Conservation (phyloP, 64 coral and sea anemone genomes). For the Stichodactyla helianthus region DNA sequence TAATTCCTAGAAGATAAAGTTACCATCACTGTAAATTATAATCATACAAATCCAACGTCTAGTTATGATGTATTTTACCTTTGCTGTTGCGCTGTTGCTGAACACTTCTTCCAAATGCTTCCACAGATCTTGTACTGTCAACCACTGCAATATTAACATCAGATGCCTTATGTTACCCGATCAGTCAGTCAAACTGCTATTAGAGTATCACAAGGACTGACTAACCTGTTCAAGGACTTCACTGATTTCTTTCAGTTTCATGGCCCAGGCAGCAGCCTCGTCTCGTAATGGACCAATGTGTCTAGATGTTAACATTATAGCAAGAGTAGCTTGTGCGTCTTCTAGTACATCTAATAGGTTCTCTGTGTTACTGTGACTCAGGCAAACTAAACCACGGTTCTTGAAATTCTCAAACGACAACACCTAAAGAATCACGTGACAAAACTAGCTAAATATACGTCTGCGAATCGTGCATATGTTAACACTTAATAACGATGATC, state of each 20-base stretch:
- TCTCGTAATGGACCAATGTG: constrained; percentile 93
- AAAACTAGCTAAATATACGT: not conserved
- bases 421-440: constrained; percentile 42
- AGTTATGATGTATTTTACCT: constrained; percentile 30
- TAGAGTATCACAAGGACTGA: not conserved
- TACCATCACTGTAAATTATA: not conserved
- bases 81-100: constrained; percentile 72
- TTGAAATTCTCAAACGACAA: constrained; percentile 96
- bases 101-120: constrained; percentile 92
- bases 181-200: too few relatives aligned
- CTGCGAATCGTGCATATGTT: not conserved
- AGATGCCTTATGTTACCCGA: too few relatives aligned
- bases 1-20: constrained; percentile 48
- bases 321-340: constrained; percentile 93
- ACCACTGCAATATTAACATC: constrained; percentile 47
- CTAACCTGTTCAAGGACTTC: constrained; percentile 94
- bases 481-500: not conserved
- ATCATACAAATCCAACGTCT: too few relatives aligned
- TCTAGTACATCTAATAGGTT: constrained; percentile 82
- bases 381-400: constrained; percentile 79
- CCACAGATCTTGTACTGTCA: constrained; percentile 88
- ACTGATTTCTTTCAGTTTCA: constrained; percentile 90
- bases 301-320: constrained; percentile 93
- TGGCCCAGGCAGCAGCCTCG: constrained; percentile 93
- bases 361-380: constrained; percentile 92